Evolutionary conservation across 1,140 invertebrate species (phyloP), one percentile per base, ranked within the genome.

Genomic region (Ostrea denselamellosa): DNA sequence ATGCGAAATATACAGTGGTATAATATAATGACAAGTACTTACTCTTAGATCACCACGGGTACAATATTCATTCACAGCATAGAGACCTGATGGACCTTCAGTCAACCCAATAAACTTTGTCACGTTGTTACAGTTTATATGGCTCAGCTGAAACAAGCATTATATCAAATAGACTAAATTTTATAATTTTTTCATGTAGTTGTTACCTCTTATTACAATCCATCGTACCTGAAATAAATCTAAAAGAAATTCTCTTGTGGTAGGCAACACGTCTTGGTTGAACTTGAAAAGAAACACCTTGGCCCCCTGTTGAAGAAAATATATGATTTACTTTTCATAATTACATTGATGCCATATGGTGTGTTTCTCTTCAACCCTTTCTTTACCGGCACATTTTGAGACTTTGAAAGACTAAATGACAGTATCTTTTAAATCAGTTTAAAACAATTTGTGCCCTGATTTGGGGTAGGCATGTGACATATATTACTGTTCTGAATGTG

Each of bases 61-160:
- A 88, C 92, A 93, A 83, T 93, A 93, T 71, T 92, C 92, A 34
- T 88, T 90, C 19, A 93, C 71, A 0, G 92, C 71, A 89, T 97
- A 98, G 19, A 94, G 90, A 62, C 90, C 65, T 2, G 91, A 90
- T 3, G 96, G 96, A 54, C 54, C 86, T 99, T 98, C 19, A 98
- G 95, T 91, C 98, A 99, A 4, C 0, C 98, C 98, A 91, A 98
- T 97, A 95, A 99, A 99, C 90, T 97, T 96, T 17, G 98, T 97
- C 90, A 99, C 95, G 94, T 99, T 98, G 1, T 71, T 44, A 81
- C 85, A 86, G 14, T 65, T 28, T 51, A 81, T 86, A 4, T 77
- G 52, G 19, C 85, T 77, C 28, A 86, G 65, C 85, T 86, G 25
- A 25, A 86, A 44, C 34, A 44, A 62, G n/a, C 17, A 62, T 62